These are phyloP conservation scores for Eupeodes latifasciatus DNA, from an alignment of 2,888 invertebrate species.

Conservation along the genomic window DNA sequence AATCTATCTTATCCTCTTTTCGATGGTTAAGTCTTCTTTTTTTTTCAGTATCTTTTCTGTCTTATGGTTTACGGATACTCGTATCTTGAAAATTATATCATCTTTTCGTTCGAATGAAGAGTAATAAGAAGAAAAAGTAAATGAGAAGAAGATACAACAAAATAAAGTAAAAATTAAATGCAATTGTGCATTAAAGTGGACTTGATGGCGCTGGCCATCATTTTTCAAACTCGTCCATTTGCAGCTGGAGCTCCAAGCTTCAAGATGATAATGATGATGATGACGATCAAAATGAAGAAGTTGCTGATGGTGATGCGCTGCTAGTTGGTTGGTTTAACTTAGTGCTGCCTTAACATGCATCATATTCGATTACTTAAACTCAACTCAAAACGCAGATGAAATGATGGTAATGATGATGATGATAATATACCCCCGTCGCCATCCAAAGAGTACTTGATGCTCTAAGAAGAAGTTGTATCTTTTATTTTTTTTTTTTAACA, in stretches of 20 bases:
- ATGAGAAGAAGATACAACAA: neutral
- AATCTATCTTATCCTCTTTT: neutral
- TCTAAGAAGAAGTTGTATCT: slow-evolving; percentile 42
- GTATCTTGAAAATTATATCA: slow-evolving; percentile 44
- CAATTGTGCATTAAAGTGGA: slow-evolving; percentile 66
- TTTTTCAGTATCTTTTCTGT: neutral
- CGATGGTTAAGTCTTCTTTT: neutral
- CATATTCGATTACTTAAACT: slow-evolving; percentile 54
- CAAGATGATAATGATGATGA: slow-evolving; percentile 21
- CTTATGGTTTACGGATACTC: neutral
- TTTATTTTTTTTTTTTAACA: slow-evolving; percentile 10
- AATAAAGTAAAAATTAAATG: slow-evolving; percentile 29
- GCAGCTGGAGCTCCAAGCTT: slow-evolving; percentile 5
- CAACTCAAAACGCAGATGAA: slow-evolving; percentile 24
- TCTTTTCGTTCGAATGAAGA: neutral
- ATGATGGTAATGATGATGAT: slow-evolving; percentile 34
- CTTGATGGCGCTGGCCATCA: slow-evolving; percentile 65
- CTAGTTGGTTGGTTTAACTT: neutral
- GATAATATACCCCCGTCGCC: neutral
- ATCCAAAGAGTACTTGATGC: slow-evolving; percentile 23
- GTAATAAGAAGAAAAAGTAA: neutral
- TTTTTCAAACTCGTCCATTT: slow-evolving; percentile 22
- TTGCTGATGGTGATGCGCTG: neutral
- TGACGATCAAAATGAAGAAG: neutral
- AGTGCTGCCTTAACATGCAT: slow-evolving; percentile 26